Evolutionary conservation across 2,113 vertebrate species (phyloP).

Genomic region (Paradoxurus hermaphroditus): DNA sequence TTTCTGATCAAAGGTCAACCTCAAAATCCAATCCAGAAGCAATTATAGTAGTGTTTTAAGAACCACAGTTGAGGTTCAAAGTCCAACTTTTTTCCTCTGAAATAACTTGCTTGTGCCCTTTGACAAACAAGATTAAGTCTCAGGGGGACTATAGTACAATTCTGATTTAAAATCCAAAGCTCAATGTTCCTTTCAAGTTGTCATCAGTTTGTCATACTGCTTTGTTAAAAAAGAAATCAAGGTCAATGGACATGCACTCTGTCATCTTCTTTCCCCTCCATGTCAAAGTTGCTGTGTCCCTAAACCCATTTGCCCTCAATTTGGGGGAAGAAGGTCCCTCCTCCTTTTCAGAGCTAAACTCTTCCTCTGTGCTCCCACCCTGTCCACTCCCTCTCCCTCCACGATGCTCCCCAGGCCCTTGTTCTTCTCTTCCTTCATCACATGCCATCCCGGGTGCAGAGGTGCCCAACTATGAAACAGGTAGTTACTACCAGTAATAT

Average conservation of each 20-base stretch:
- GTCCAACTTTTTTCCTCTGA: neutral
- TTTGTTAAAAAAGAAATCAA: constrained; percentile 31
- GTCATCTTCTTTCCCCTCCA: neutral
- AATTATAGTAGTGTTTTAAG: constrained; percentile 62
- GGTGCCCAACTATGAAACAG: neutral
- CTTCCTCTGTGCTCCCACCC: neutral
- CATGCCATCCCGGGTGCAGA: neutral
- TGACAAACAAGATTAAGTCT: constrained; percentile 17
- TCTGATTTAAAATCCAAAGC: constrained; percentile 59
- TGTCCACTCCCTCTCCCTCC: no score
- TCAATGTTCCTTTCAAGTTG: neutral
- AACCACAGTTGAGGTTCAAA: constrained; percentile 25
- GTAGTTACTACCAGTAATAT: neutral
- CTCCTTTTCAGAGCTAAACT: neutral
- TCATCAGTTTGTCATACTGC: constrained; percentile 15
- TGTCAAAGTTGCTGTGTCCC: neutral
- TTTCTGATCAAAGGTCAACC: constrained; percentile 58
- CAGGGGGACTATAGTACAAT: neutral
- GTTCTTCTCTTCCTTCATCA: neutral
- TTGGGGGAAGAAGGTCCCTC: neutral
- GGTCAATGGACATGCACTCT: neutral
- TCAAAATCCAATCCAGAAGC: constrained; percentile 64
- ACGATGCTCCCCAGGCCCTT: neutral
- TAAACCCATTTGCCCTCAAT: neutral
- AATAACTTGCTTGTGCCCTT: constrained; percentile 40